These are phyloP conservation scores for Coendou prehensilis DNA, from an alignment of 2,797 vertebrate species.

Conservation along the genomic window DNA sequence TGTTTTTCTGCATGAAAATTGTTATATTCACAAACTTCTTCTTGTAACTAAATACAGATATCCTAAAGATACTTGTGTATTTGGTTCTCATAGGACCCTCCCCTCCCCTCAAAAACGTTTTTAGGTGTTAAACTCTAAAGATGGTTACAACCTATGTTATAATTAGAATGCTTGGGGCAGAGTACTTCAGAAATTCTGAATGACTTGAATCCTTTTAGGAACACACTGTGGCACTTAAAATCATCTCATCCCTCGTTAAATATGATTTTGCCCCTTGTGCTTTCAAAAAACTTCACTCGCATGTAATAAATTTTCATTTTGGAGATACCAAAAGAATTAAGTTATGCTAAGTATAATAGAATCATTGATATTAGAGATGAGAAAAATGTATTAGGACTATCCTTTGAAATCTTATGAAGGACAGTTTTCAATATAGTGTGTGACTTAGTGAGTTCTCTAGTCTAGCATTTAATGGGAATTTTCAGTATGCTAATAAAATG, in stretches of 20 bases:
- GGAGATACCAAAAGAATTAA: constrained; percentile 77
- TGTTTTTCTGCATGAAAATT: constrained; percentile 73
- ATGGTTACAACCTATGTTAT: constrained; percentile 77
- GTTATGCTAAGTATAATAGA: constrained; percentile 71
- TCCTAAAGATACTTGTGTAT: constrained; percentile 62
- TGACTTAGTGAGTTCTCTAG: constrained; percentile 72
- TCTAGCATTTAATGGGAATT: constrained; percentile 78
- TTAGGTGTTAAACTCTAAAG: constrained; percentile 44
- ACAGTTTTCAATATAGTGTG: constrained; percentile 70
- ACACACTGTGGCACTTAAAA: constrained; percentile 75
- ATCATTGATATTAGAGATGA: constrained; percentile 78
- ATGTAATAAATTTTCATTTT: constrained; percentile 77
- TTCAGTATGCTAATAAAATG: constrained; percentile 81
- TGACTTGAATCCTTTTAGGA: constrained; percentile 76
- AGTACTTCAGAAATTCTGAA: constrained; percentile 75
- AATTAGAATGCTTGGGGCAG: constrained; percentile 63
- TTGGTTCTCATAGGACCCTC: constrained; percentile 57
- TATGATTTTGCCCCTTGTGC: constrained; percentile 67
- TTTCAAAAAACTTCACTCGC: constrained; percentile 68
- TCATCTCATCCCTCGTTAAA: constrained; percentile 81
- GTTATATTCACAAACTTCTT: constrained; percentile 73
- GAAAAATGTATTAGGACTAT: constrained; percentile 70
- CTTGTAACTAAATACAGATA: constrained; percentile 70
- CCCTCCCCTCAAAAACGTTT: not conserved
- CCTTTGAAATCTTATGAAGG: constrained; percentile 71